phyloP scores from a whole-genome alignment of 2,797 vertebrate genomes.

The Smutsia temminckii region DNA sequence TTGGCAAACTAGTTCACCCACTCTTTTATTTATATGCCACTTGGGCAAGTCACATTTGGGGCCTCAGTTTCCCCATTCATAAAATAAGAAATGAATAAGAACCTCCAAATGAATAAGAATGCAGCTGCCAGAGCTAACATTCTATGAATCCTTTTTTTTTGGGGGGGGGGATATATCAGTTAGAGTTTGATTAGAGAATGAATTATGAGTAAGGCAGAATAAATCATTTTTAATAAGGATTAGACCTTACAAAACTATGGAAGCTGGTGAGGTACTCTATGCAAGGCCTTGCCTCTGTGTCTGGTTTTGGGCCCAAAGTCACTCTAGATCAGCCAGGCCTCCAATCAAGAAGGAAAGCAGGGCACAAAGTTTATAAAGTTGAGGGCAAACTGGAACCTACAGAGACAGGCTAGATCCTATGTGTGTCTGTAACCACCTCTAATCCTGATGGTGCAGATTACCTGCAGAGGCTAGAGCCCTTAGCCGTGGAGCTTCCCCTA shows the following conservation, averaged over 20 bases:
- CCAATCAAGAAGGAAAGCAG: background rate
- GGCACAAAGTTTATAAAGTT: background rate
- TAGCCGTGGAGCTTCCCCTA: background rate
- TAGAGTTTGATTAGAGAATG: background rate
- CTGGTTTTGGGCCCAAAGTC: background rate
- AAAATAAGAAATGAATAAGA: background rate
- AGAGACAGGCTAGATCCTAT: background rate
- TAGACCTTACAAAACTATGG: background rate
- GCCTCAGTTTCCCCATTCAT: background rate
- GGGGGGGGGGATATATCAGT: background rate
- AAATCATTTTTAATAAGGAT: background rate
- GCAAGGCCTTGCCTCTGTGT: background rate
- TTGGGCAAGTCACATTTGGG: background rate
- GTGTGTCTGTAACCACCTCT: background rate
- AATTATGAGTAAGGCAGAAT: background rate
- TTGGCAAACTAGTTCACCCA: background rate
- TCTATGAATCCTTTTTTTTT: background rate
- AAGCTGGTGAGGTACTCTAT: background rate
- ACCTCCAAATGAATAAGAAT: too few relatives aligned
- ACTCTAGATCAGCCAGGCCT: background rate
- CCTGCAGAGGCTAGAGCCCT: background rate
- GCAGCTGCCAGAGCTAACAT: background rate
- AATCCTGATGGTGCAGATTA: background rate
- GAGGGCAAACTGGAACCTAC: background rate
- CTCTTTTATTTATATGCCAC: background rate